Evolutionary conservation across 2,113 vertebrate genomes (phyloP).

Genomic region (Eurypyga helias): DNA sequence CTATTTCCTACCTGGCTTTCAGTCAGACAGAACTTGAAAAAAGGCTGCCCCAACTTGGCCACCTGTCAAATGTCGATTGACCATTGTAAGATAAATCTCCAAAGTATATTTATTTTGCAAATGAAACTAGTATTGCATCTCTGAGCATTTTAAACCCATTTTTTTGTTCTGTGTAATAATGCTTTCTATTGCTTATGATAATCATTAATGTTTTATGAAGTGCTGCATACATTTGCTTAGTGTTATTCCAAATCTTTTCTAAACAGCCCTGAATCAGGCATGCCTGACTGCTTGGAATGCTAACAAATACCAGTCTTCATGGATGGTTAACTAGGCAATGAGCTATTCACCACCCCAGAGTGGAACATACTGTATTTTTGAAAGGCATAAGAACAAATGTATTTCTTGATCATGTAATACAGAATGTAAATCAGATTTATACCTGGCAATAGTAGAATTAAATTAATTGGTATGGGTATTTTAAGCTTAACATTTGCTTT

Average conservation of each 20-base stretch:
- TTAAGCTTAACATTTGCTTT: not conserved
- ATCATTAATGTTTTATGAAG: conserved; percentile 47
- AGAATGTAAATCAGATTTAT: not conserved
- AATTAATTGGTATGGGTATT: not conserved
- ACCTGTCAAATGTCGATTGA: not conserved
- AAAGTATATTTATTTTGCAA: not conserved
- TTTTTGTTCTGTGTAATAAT: not conserved
- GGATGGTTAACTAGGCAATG: conserved; percentile 31
- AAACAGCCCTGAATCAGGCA: not conserved
- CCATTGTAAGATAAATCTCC: not conserved
- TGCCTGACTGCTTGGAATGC: not conserved
- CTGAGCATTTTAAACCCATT: not conserved
- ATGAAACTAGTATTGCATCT: not conserved
- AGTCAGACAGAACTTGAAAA: not conserved
- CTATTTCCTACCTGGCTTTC: not conserved
- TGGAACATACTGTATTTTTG: not conserved
- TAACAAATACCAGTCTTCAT: not conserved
- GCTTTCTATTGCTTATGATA: not conserved
- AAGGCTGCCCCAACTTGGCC: not conserved
- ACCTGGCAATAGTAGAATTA: not conserved
- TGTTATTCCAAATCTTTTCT: conserved; percentile 21
- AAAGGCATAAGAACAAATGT: not conserved
- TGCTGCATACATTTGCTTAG: conserved; percentile 35
- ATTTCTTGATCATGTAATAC: conserved; percentile 1
- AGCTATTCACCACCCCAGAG: not conserved